Conservation (phyloP, 2,888 invertebrate species). For the Hoplodrina blanda region DNA sequence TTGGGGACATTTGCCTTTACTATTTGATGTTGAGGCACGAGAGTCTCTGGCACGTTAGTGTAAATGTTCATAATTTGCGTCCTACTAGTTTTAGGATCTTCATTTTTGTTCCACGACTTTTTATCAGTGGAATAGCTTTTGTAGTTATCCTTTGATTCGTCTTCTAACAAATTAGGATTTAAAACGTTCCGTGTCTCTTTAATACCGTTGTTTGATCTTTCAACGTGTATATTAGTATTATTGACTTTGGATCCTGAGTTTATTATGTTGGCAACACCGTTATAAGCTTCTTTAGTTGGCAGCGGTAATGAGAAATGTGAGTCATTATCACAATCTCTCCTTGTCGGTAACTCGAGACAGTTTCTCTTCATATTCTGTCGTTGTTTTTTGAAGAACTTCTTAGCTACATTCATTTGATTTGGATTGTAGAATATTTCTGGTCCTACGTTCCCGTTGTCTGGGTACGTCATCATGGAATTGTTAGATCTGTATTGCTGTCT, state of each 20-base stretch:
- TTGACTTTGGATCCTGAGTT: conserved; percentile 94
- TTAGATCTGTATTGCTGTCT: conserved; percentile 94
- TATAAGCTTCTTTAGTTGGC: conserved; percentile 86
- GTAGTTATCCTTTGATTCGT: conserved; percentile 91
- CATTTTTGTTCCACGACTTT: conserved; percentile 82
- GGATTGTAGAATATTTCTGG: conserved; percentile 97
- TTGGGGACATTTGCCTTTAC: conserved; percentile 81
- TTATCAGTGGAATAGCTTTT: conserved; percentile 83
- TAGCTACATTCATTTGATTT: conserved; percentile 97
- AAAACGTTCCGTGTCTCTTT: conserved; percentile 89
- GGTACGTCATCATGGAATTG: conserved; percentile 92
- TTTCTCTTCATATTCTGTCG: conserved; percentile 93
- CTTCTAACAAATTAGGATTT: conserved; percentile 92
- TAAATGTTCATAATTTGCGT: conserved; percentile 91
- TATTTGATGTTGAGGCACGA: conserved; percentile 91
- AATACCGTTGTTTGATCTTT: conserved; percentile 89
- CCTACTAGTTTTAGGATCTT: conserved; percentile 80
- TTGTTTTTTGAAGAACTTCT: conserved; percentile 97
- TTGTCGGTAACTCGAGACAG: conserved; percentile 92
- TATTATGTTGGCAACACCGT: conserved; percentile 91
- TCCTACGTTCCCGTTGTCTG: conserved; percentile 88
- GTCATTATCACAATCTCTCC: conserved; percentile 90
- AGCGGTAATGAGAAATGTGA: conserved; percentile 88
- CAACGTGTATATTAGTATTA: conserved; percentile 95
- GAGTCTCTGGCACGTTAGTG: conserved; percentile 92